phyloP scores from a whole-genome alignment of 1,140 invertebrate genomes.

The Brachionus rotundiformis region DNA sequence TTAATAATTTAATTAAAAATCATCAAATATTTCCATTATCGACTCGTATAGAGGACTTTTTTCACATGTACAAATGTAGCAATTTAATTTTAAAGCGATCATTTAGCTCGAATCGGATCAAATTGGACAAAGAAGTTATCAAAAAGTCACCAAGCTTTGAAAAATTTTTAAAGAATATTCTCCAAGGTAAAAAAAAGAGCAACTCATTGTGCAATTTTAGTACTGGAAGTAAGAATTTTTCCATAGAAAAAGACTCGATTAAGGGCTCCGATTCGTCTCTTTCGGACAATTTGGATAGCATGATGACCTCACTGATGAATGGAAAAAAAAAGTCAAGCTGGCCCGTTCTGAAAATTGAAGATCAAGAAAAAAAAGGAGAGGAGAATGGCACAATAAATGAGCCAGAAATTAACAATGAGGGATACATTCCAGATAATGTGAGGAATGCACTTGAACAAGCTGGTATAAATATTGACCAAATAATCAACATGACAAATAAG shows the following conservation, averaged over 20 bases:
- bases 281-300: slow-evolving; percentile 28
- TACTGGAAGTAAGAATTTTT: slow-evolving; percentile 1
- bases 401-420: not conserved
- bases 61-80: slow-evolving; percentile 27
- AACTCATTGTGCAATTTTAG: slow-evolving; percentile 42
- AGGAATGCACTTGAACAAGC: slow-evolving; percentile 44
- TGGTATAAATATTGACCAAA: slow-evolving; percentile 43
- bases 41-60: not conserved
- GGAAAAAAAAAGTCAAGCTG: not conserved
- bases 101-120: slow-evolving; percentile 16
- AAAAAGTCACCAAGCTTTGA: slow-evolving; percentile 40
- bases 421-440: slow-evolving; percentile 43
- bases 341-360: slow-evolving; percentile 41
- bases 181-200: slow-evolving; percentile 29
- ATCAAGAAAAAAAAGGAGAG: not conserved
- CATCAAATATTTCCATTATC: not conserved
- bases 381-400: not conserved
- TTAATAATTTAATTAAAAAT: slow-evolving; percentile 29
- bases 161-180: slow-evolving; percentile 45
- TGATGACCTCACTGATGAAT: slow-evolving; percentile 24
- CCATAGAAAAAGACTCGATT: not conserved
- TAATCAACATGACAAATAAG: slow-evolving; percentile 30
- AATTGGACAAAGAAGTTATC: slow-evolving; percentile 21
- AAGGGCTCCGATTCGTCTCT: slow-evolving; percentile 3
- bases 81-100: slow-evolving; percentile 16